Base-by-base conservation (phyloP, 1,140 invertebrate genomes). In the Stegodyphus dumicola region DNA sequence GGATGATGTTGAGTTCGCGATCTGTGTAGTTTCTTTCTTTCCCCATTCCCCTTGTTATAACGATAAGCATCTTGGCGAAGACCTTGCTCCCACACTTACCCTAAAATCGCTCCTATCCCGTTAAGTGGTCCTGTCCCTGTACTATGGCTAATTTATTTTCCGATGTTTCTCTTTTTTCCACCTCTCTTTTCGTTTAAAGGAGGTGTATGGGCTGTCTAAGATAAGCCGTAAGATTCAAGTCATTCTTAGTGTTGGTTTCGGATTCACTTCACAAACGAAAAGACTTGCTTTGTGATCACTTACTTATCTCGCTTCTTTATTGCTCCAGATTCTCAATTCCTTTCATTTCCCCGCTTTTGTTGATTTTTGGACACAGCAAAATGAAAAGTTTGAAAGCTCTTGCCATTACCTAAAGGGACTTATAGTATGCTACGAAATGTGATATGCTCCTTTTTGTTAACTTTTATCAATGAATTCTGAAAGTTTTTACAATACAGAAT, bases 31-130 rank as follows among this genome's bases (percentile, higher is more conserved):
- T 65, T 49, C 33, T 49, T 17, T 49, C 54, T 11, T 10, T 52
- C 52, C 17, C 13, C 13, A 13, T 71, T 71, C 15, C 9, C 13
- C 51, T 51, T n/a, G 11, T 13, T 13, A 15, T 15, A 11, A 48
- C 9, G 75, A 77, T 77, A 77, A 77, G 60, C 56, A 77, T 77
- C 75, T 77, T 60, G 13, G n/a, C 7, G 5, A n/a, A 67, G 65
- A 15, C 6, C 48, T 65, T 77, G 75, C 75, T 77, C 75, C 75
- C 75, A 77, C 75, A 77, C 75, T 77, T 77, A 77, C 75, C 53
- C 73, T 48, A 49, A 73, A 56, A 75, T 75, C 73, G 18, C 73
- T 77, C 49, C 75, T 11, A 77, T 77, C 33, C 53, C 53, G 75
- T 77, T 65, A 77, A 77, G 17, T 65, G 48, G 75, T 77, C 65